A percentile compares a stretch with the other conserved stretches of the same genome.
Conservation (phyloP, 2,797 vertebrate species). For the Malurus splendens region DNA sequence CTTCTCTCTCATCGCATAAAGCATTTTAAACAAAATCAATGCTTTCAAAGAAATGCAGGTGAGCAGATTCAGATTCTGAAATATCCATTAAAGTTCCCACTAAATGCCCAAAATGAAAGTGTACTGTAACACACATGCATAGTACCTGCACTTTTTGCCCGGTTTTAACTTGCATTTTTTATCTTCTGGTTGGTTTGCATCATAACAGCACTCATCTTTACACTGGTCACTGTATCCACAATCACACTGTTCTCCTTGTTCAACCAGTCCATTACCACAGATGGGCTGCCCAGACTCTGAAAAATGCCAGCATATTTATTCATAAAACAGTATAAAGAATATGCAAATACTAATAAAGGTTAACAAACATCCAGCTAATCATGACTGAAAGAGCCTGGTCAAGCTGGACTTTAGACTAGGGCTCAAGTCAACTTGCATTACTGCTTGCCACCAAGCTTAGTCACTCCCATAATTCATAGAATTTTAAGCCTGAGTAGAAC, state of each 20-base stretch:
- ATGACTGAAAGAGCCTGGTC: neutral
- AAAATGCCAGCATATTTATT: conserved; percentile 1
- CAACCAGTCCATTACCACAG: conserved; percentile 94
- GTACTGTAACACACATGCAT: neutral
- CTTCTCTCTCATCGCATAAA: neutral
- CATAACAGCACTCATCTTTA: conserved; percentile 84
- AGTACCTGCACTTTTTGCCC: conserved; percentile 84
- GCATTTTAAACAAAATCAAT: neutral
- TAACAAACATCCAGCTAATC: neutral
- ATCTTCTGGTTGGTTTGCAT: conserved; percentile 80
- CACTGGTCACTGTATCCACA: conserved; percentile 95
- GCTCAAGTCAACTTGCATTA: neutral
- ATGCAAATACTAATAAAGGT: neutral
- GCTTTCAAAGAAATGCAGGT: neutral
- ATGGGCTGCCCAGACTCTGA: conserved; percentile 95
- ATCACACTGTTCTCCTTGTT: conserved; percentile 89
- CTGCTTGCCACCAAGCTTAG: neutral
- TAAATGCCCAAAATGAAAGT: neutral
- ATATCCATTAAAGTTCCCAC: neutral
- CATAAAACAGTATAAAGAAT: neutral
- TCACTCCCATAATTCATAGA: neutral
- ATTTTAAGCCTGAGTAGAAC: neutral
- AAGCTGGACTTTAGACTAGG: neutral
- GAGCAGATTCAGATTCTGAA: neutral
- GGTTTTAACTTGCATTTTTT: conserved; percentile 83